Percentiles rank a stretch among this genome's conserved stretches.
phyloP scores from a whole-genome alignment of 1,140 invertebrate genomes.

The Amyelois transitella region DNA sequence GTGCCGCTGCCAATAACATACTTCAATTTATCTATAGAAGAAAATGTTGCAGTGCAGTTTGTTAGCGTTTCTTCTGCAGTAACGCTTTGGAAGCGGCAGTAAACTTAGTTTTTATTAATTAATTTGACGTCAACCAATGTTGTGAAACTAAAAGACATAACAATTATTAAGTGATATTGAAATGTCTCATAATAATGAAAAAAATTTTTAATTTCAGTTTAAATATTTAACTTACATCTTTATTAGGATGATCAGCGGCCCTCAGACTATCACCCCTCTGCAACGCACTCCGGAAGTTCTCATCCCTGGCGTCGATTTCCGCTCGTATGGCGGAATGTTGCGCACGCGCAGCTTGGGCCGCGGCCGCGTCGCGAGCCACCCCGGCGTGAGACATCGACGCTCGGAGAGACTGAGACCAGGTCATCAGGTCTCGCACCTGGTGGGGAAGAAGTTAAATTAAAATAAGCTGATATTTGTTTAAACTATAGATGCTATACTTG shows the following conservation, averaged over 20 bases:
- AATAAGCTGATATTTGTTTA: neutral
- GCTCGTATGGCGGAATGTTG: conserved; percentile 94
- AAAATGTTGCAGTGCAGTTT: too few relatives aligned
- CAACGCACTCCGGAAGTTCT: conserved; percentile 86
- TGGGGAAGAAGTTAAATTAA: too few relatives aligned
- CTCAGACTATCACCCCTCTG: conserved; percentile 90
- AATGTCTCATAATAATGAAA: conserved; percentile 4
- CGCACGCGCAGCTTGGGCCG: conserved; percentile 89
- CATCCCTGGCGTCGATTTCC: conserved; percentile 96
- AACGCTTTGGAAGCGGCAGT: too few relatives aligned
- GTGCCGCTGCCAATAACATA: too few relatives aligned
- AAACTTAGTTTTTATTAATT: too few relatives aligned
- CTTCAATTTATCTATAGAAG: too few relatives aligned
- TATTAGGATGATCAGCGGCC: conserved; percentile 81
- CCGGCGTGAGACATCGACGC: conserved; percentile 87
- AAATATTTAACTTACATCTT: conserved; percentile 12
- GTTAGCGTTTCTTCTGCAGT: too few relatives aligned
- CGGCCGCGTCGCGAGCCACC: conserved; percentile 89
- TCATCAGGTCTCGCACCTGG: conserved; percentile 90
- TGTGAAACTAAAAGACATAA: too few relatives aligned
- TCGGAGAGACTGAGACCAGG: conserved; percentile 89
- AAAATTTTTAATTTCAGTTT: too few relatives aligned
- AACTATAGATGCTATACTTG: neutral
- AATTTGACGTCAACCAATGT: too few relatives aligned
- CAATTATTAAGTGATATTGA: too few relatives aligned